Evolutionary conservation across 92 coral and sea anemone genomes (phyloP).

Genomic region (Muricea muricata): DNA sequence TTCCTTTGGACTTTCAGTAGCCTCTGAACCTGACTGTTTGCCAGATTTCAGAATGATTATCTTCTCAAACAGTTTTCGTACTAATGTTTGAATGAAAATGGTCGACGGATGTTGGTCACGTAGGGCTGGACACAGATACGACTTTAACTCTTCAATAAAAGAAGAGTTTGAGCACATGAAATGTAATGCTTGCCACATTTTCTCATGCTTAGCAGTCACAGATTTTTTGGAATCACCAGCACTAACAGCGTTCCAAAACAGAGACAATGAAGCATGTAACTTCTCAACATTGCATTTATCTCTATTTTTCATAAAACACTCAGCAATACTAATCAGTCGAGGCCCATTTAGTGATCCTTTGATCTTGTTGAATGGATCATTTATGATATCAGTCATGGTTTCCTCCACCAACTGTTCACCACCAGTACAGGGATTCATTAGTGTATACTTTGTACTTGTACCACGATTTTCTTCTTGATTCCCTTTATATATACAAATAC

Average conservation of each 20-base stretch:
- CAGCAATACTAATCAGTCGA: neutral
- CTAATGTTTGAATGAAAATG: neutral
- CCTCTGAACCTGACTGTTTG: neutral
- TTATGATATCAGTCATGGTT: neutral
- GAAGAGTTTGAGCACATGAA: neutral
- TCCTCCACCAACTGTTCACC: neutral
- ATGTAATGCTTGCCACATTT: constrained; percentile 13
- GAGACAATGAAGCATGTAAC: neutral
- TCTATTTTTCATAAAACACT: neutral
- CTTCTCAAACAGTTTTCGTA: constrained; percentile 3
- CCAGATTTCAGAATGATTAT: neutral
- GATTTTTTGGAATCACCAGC: neutral
- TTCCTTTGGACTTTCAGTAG: neutral
- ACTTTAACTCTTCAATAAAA: neutral
- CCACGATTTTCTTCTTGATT: neutral
- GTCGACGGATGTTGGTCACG: neutral
- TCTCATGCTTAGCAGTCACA: neutral
- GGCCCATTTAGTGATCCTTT: constrained; percentile 21
- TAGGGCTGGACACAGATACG: neutral
- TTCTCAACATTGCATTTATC: neutral
- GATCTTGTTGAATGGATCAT: constrained; percentile 12
- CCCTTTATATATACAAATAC: no score
- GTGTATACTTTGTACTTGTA: neutral
- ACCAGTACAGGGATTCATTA: neutral
- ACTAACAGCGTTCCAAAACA: neutral